phyloP scores from a whole-genome alignment of 2,797 vertebrate species.

The Darevskia nairensis region DNA sequence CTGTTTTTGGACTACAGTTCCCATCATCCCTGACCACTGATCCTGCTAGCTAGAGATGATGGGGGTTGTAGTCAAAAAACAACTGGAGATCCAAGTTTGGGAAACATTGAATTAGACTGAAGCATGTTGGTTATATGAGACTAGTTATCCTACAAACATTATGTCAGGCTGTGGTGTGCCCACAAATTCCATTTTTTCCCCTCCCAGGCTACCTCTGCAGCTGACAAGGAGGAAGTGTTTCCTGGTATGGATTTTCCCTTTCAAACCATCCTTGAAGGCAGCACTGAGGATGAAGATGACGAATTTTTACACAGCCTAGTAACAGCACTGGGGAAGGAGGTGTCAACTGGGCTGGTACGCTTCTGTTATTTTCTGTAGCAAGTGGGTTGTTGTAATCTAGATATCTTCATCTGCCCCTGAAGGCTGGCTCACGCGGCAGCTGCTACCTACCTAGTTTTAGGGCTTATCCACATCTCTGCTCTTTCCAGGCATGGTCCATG shows the following conservation, averaged over 20 bases:
- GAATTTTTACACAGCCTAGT: constrained; percentile 70
- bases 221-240: neutral
- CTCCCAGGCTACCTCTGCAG: neutral
- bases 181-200: neutral
- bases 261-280: constrained; percentile 55
- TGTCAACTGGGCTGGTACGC: neutral
- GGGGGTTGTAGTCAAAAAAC: too few relatives aligned
- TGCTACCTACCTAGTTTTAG: too few relatives aligned
- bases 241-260: neutral
- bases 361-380: neutral
- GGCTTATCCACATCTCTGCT: too few relatives aligned
- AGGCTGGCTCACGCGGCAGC: neutral
- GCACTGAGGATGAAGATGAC: constrained; percentile 56
- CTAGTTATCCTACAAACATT: neutral
- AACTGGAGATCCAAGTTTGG: too few relatives aligned
- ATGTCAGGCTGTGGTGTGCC: neutral
- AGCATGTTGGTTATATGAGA: too few relatives aligned
- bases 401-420: neutral
- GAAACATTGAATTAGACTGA: too few relatives aligned
- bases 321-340: constrained; percentile 19
- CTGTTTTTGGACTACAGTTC: too few relatives aligned
- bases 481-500: too few relatives aligned
- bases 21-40: too few relatives aligned
- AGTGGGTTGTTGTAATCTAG: neutral
- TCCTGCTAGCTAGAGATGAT: too few relatives aligned